Base-by-base conservation (phyloP, 2,888 invertebrate species). In the Yponomeuta malinellus region DNA sequence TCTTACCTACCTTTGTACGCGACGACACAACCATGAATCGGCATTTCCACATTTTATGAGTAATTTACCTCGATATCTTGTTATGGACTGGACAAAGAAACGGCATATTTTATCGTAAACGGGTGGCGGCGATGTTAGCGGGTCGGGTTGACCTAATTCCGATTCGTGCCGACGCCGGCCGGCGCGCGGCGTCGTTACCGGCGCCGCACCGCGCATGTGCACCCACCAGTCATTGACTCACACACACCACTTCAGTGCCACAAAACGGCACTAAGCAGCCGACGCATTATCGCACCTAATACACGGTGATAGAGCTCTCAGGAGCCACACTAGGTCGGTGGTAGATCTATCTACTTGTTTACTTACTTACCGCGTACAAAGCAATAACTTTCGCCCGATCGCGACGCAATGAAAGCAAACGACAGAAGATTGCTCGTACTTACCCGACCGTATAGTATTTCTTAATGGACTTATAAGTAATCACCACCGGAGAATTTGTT, bases 351-450 rank as follows among this genome's bases (percentile, higher is more conserved):
- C 33, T 65, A 65, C 31, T 29, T 69, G 69, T 76, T 78, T 77
- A 77, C 76, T 76, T 75, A 77, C 72, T 73, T 72, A 71, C 72
- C 64, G 72, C 70, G 73, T 72, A 74, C 72, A 72, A 70, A 72
- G 76, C 77, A 76, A 79, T 79, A 80, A 81, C 81, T 81, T 80
- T 81, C 80, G 78, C 81, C 78, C 77, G 72, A 74, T 72, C 72
- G 75, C 74, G 71, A 73, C 72, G 72, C 74, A 72, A 73, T 73
- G 71, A 70, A 72, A 73, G 73, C 73, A 71, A 71, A 71, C 52
- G 52, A 71, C 71, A 67, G 48, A 52, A 65, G 70, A 70, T 70
- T 63, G 70, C 63, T 48, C 23, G 48, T 23, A 70, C 33, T 31
- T 65, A 70, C 64, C 64, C 64, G 70, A 70, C 65, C 70, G 70